Evolutionary conservation across 2,797 vertebrate genomes (phyloP), one percentile per base, ranked within the genome.

Genomic region (Pampus argenteus): DNA sequence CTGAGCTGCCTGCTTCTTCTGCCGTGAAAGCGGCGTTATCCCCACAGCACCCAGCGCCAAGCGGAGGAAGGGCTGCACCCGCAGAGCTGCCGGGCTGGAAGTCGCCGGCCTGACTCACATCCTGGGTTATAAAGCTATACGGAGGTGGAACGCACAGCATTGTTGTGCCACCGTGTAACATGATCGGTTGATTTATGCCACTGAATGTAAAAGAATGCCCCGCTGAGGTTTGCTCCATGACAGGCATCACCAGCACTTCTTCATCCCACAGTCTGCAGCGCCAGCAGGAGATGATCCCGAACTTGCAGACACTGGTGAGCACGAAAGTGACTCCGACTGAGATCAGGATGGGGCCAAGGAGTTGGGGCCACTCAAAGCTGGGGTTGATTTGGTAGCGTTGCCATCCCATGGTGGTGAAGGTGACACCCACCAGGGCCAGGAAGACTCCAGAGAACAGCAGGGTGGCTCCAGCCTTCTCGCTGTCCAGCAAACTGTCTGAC

Each of bases 331-430:
- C 93, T 0, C 95, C 95, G 0, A 96, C 92, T 0, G 94, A 95
- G 5, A 97, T 88, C 73, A 96, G 77, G 79, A 96, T 88, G 25
- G 96, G 96, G 2, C 97, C 96, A 0, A 97, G 86, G 58, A 97
- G 83, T 66, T 94, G 95, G 25, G 90, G 95, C 95, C 95, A 96
- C 59, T 95, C 91, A 17, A 95, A 93, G 45, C 71, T 84, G 34
- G 77, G 72, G 76, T 71, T 65, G 8, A 68, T 66, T 0, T 88
- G 86, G 0, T 94, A 91, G 60, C 89, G 90, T 22, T 95, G 91
- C 95, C 95, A 96, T 51, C 95, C 95, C 91, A 95, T 93, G 31
- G 91, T 44, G 0, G 94, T 97, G 84, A 97, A 95, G 1, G 91
- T 92, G 78, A 94, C 90, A 15, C 96, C 96, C 40, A 95, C 78